Conservation (phyloP, 2,113 vertebrate genomes). For the Cranoglanis bouderius region DNA sequence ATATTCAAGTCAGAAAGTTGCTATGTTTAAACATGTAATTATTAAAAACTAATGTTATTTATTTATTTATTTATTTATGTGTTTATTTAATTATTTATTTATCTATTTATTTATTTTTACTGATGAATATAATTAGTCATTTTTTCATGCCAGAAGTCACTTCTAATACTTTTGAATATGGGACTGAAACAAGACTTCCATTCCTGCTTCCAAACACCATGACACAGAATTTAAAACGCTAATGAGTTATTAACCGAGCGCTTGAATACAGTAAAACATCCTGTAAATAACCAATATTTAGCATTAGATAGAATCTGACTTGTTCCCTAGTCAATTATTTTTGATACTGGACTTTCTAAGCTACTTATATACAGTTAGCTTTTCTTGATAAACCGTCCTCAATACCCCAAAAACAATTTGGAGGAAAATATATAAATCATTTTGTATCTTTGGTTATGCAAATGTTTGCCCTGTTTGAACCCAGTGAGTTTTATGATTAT, state of each 20-base stretch:
- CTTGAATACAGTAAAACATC: neutral
- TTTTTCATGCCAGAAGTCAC: neutral
- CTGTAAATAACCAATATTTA: neutral
- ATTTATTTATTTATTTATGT: no score
- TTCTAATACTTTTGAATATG: neutral
- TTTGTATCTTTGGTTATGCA: slow-evolving; percentile 13
- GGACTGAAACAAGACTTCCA: neutral
- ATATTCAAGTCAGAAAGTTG: neutral
- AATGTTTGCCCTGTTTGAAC: neutral
- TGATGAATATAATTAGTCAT: no score
- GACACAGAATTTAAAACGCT: neutral
- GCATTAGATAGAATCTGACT: neutral
- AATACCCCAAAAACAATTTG: neutral
- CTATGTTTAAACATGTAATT: neutral
- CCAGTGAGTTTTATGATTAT: slow-evolving; percentile 3
- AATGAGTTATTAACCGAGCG: neutral
- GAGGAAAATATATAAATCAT: neutral
- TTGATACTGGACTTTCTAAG: neutral
- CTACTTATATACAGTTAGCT: neutral
- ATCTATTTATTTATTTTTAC: no score
- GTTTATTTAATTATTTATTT: no score
- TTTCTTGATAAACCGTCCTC: neutral
- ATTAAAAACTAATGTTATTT: neutral
- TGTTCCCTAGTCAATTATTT: neutral
- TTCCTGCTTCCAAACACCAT: no score